Evolutionary conservation across 1,140 invertebrate species (phyloP).

Genomic region (Cydia pomonella): DNA sequence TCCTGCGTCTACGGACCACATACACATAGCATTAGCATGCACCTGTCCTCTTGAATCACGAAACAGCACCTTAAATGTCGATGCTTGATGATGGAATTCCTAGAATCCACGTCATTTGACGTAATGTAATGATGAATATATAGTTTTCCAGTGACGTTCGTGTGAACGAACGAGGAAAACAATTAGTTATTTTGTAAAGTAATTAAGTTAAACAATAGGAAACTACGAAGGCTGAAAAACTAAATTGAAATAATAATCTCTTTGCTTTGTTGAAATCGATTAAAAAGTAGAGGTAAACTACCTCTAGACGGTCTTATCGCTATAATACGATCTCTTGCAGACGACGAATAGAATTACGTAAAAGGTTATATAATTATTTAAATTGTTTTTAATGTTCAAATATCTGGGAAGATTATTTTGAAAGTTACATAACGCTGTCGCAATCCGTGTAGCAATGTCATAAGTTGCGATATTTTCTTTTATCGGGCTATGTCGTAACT

Average conservation of each 20-base stretch:
- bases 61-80: background rate
- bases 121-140: background rate
- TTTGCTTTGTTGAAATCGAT: no score
- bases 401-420: background rate
- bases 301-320: background rate
- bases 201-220: background rate
- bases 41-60: background rate
- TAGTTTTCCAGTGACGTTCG: background rate
- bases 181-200: background rate
- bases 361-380: background rate
- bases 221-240: background rate
- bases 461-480: constrained; percentile 21
- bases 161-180: background rate
- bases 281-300: background rate
- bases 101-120: background rate
- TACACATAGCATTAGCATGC: no score
- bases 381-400: background rate
- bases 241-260: background rate
- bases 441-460: constrained; percentile 1
- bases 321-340: background rate
- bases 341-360: no score
- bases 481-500: background rate
- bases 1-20: no score
- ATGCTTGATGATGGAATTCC: background rate
- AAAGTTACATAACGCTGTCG: constrained; percentile 9